Conservation (phyloP, 2,888 invertebrate genomes). For the Pardosa pseudoannulata region DNA sequence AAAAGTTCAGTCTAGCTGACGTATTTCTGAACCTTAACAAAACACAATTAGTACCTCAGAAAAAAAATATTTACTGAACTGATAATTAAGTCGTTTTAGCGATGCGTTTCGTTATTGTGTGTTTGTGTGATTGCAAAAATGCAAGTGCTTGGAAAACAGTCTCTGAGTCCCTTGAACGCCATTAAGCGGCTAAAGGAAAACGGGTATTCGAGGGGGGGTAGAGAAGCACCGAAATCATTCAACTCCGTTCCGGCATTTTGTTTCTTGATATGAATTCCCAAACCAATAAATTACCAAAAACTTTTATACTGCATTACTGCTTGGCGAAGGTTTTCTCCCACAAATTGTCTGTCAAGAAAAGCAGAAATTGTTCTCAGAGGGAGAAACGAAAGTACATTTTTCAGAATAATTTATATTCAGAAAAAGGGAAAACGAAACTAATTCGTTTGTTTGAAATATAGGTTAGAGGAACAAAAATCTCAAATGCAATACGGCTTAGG, state of each 20-base stretch:
- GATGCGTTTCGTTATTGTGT: no score
- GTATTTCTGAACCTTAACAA: no score
- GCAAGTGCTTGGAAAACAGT: no score
- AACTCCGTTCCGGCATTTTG: neutral
- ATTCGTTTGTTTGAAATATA: neutral
- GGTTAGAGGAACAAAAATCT: neutral
- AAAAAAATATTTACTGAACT: no score
- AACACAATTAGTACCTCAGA: no score
- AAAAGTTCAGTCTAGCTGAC: no score
- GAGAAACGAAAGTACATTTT: neutral
- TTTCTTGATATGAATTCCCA: neutral
- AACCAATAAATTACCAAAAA: neutral
- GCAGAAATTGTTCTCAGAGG: neutral
- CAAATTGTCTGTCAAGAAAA: constrained; percentile 12
- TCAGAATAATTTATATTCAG: neutral
- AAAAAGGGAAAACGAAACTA: neutral
- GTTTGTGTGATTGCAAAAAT: no score
- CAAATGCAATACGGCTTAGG: neutral
- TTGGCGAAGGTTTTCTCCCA: neutral
- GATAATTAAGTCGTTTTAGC: no score
- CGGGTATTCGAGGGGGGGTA: no score
- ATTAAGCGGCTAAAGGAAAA: no score
- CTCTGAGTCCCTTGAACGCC: no score
- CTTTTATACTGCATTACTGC: neutral
- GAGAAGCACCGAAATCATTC: no score